Percentiles rank a stretch among this genome's conserved stretches.
These are phyloP conservation scores for Helostoma temminkii DNA, from an alignment of 2,797 vertebrate genomes.

Conservation along the genomic window DNA sequence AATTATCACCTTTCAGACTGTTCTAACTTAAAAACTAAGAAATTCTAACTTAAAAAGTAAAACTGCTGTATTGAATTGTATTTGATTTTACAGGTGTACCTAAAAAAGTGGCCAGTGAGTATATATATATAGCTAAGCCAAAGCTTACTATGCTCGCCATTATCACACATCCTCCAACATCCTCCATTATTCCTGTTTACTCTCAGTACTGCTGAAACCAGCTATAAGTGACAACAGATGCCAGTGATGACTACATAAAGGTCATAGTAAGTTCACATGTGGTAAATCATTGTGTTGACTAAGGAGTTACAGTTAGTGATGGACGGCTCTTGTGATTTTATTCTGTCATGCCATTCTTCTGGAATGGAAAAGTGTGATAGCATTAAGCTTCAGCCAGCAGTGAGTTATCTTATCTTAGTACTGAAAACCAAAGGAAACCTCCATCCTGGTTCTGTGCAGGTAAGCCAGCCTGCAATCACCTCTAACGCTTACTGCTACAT, in stretches of 20 bases:
- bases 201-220: constrained; percentile 1
- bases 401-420: background rate
- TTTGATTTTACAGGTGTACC: too few relatives aligned
- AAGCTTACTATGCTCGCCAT: too few relatives aligned
- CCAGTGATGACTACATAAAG: background rate
- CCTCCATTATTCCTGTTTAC: too few relatives aligned
- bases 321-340: background rate
- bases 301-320: background rate
- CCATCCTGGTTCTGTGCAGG: background rate
- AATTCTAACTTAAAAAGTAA: too few relatives aligned
- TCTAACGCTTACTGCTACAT: background rate
- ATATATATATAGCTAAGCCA: too few relatives aligned
- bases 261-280: constrained; percentile 15
- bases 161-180: too few relatives aligned
- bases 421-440: background rate
- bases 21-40: too few relatives aligned
- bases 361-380: too few relatives aligned
- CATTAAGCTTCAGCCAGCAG: background rate
- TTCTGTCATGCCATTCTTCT: background rate
- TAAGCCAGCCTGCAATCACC: background rate
- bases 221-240: constrained; percentile 11
- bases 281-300: constrained; percentile 17
- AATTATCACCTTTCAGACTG: too few relatives aligned
- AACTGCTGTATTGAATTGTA: too few relatives aligned
- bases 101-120: too few relatives aligned